Evolutionary conservation across 2,888 invertebrate species (phyloP).

Genomic region (Macrophya alboannulata): DNA sequence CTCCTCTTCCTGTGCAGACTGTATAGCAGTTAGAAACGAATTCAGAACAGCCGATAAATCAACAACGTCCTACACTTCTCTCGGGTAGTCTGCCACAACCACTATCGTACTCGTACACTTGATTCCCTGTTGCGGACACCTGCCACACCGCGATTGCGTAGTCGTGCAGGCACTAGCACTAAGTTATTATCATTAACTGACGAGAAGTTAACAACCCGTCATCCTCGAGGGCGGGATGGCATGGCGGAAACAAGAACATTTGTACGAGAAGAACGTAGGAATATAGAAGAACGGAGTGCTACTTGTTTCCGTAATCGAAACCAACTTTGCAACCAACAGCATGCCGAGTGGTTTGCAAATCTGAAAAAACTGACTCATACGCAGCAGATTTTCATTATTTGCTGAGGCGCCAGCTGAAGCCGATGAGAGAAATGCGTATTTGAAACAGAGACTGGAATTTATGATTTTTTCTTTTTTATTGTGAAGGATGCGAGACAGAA

Average conservation of each 20-base stretch:
- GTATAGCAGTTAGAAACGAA: slow-evolving; percentile 29
- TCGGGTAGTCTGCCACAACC: slow-evolving; percentile 38
- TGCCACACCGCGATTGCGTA: slow-evolving; percentile 30
- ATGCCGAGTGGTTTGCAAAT: neutral
- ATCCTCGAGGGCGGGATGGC: neutral
- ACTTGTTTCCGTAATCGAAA: neutral
- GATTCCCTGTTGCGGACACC: slow-evolving; percentile 50
- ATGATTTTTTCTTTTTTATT: too few species aligned
- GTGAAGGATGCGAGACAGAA: too few species aligned
- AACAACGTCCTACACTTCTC: slow-evolving; percentile 31
- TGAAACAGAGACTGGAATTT: too few species aligned
- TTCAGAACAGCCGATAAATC: slow-evolving; percentile 39
- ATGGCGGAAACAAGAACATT: neutral
- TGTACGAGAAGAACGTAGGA: neutral
- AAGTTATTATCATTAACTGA: slow-evolving; percentile 39
- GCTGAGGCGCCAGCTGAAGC: neutral
- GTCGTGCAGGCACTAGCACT: slow-evolving; percentile 18
- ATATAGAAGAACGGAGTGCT: neutral
- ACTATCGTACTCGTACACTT: slow-evolving; percentile 31
- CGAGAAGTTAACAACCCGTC: slow-evolving; percentile 31
- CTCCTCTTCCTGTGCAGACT: neutral
- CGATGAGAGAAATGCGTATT: neutral
- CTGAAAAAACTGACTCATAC: neutral
- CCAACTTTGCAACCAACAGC: neutral
- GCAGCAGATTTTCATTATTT: neutral